Evolutionary conservation across 1,140 invertebrate species (phyloP), one percentile per base, ranked within the genome.

Genomic region (Thalassaphorura encarpata): DNA sequence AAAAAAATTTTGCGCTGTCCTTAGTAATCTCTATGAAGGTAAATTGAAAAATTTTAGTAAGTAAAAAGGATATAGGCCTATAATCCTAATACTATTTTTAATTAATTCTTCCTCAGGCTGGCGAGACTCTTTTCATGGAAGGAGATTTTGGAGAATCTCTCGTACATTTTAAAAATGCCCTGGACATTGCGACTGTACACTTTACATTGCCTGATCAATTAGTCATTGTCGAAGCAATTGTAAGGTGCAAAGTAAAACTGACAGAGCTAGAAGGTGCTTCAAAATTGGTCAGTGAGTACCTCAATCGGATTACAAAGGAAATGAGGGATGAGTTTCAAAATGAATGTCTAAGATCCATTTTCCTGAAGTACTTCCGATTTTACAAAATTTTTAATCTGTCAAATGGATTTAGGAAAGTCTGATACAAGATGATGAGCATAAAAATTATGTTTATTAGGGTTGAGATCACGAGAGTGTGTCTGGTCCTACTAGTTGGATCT

Each of bases 401-500:
- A 48, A 8, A 8, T 8, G 15, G 18, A 27, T 4, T 24, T 11
- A 48, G 23, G 15, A 27, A 11, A 24, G 16, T 8, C 23, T 13
- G 28, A 21, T 13, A 43, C 21, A 8, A 11, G 11, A 8, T 13
- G 13, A 21, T 48, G 27, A 27, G 15, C 27, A 11, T 28, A 21
- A 24, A 19, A 8, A 8, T 24, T 48, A 43, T 51, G 24, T 54
- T 48, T 23, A 13, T 2, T 41, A 62, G 62, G 23, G 52, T 64
- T 42, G 58, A 64, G 56, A 50, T 56, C 6, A 53, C 42, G 26
- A 21, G 59, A 42, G 59, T 64, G n/a, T 61, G 58, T 50, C 36
- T 61, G 3, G 21, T 64, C 5, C 43, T 64, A 5, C 43, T 64
- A 21, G n/a, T 61, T n/a, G 58, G 59, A 24, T 39, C 58, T 3